A percentile compares a stretch with the other conserved stretches of the same genome.
These are phyloP conservation scores for Ichneumon xanthorius DNA, from an alignment of 2,888 invertebrate species.

Conservation along the genomic window DNA sequence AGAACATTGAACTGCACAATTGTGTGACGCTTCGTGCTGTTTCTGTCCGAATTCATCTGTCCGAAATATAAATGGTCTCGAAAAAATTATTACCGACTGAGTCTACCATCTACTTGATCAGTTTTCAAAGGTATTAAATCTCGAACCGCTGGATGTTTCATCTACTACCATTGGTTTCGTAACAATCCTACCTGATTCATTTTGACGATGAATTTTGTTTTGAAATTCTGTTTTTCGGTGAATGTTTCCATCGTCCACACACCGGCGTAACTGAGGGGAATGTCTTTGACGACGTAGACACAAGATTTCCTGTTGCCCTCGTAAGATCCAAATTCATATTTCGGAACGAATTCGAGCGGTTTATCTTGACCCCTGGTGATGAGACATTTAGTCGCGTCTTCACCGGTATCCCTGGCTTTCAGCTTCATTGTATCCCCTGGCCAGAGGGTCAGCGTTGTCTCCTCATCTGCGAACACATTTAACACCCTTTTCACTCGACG, in stretches of 20 bases:
- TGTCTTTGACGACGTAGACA: neutral
- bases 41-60: too few relatives aligned
- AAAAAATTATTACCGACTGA: neutral
- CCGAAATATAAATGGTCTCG: too few relatives aligned
- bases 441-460: neutral
- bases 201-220: neutral
- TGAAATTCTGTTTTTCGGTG: neutral
- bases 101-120: neutral
- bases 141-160: neutral
- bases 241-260: neutral
- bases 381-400: neutral
- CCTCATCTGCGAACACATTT: conserved; percentile 46
- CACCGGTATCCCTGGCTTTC: neutral
- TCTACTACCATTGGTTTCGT: neutral
- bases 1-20: too few relatives aligned
- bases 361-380: neutral
- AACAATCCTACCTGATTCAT: neutral
- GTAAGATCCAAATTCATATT: neutral
- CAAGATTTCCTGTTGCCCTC: neutral
- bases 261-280: neutral
- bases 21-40: too few relatives aligned
- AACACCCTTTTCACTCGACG: conserved; percentile 28
- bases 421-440: neutral
- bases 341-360: neutral
- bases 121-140: neutral